Base-by-base conservation (phyloP, 2,888 invertebrate species). In the Amiota minor region DNA sequence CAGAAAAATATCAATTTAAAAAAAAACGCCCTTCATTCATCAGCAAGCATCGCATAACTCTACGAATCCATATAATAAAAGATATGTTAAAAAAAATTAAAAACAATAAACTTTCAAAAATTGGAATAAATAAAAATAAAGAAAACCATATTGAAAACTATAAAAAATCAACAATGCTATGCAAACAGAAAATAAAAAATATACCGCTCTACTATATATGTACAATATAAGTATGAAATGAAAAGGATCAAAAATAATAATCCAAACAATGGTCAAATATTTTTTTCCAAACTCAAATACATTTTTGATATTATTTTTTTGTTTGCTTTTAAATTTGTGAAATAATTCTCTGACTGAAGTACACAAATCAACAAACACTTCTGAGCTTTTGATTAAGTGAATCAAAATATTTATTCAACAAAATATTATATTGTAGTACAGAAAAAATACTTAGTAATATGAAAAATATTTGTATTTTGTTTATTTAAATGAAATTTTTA, bases 41-140 rank as follows among this genome's bases (percentile, higher is more conserved):
- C 83, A 83, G 77, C 77, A 76, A 76, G 81, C 72, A 77, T 70
- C 75, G 80, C 82, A 59, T 16, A 9, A 11, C 18, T 59, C 20
- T 59, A 18, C 16, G 16, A 18, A 11, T 20, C 18, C 16, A 53
- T 14, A 59, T 3, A 8, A 20, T 59, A 79, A 83, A 78, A 76
- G 76, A 78, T 83, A 80, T 75, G 76, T 74, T 70, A 18, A 76
- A 78, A 72, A 76, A 74, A 56, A 2, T 14, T 18, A 20, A 59
- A n/a, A 59, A 59, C 14, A 59, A 59, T 18, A 16, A 18, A 59
- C 53, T 12, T 35, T 47, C 69, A 74, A 71, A 9, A 64, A 2
- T 45, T 62, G 20, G 16, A 9, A n/a, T n/a, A 18, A 62, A 35
- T 9, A 18, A 62, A 62, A 45, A 65, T n/a, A n/a, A 45, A 11